Conservation (phyloP, 2,797 vertebrate species). For the Anguilla marmorata region DNA sequence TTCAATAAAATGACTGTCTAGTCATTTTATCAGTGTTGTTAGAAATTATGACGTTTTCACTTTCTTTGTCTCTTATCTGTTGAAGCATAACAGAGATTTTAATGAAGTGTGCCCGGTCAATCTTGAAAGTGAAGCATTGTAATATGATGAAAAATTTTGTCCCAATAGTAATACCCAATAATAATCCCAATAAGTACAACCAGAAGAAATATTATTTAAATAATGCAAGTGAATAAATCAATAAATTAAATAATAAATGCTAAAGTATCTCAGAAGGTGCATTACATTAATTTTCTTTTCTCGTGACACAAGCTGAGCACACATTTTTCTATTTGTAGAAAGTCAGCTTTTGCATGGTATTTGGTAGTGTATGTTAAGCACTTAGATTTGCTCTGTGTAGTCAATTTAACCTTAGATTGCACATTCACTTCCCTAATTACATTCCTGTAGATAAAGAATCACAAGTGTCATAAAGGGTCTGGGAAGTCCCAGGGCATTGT, state of each 20-base stretch:
- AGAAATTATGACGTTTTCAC: background rate
- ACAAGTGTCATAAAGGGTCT: background rate
- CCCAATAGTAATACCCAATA: background rate
- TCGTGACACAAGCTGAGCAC: background rate
- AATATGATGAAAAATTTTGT: background rate
- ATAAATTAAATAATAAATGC: background rate
- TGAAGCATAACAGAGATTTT: background rate
- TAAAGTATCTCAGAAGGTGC: background rate
- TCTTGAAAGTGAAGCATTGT: background rate
- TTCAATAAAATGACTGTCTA: background rate
- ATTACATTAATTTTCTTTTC: background rate
- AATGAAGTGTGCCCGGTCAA: background rate
- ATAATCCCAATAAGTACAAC: background rate
- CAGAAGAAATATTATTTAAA: background rate
- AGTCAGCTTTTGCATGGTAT: background rate
- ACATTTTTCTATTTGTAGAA: background rate
- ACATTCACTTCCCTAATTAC: background rate
- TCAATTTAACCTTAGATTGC: background rate
- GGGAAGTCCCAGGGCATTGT: background rate
- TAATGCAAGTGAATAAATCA: background rate
- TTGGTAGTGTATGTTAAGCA: background rate
- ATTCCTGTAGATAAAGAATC: background rate
- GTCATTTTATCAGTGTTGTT: background rate
- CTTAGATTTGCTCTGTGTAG: background rate
- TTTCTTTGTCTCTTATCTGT: background rate